Evolutionary conservation across 2,797 vertebrate genomes (phyloP), one percentile per base, ranked within the genome.

Genomic region (Lerista edwardsae): DNA sequence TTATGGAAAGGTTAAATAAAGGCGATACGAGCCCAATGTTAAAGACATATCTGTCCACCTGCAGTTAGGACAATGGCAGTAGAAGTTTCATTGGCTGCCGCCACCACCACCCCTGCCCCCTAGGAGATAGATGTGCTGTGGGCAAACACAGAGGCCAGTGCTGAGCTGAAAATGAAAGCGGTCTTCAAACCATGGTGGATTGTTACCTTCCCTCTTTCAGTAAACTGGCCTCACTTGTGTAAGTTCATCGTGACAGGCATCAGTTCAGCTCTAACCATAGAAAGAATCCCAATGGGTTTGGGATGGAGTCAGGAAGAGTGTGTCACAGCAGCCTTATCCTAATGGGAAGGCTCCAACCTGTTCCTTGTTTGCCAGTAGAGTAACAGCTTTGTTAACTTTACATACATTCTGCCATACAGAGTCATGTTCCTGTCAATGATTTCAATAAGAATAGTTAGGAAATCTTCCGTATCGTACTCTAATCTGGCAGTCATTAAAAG

Each of bases 401-500:
- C n/a, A 44, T 59, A 73, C 34, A 27, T 3, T 34, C 39, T 68
- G 15, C 3, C 39, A 71, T 23, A 25, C 51, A 55, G 51, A 55
- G 10, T 19, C 41, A 4, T 44, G 41, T 55, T 55, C 3, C 51
- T 55, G 19, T 41, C 62, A 86, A 39, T 29, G 82, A 68, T 11
- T 4, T 44, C 1, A 73, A 68, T 1, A 89, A 69, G 6, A 80
- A 87, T 79, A 87, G 79, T 73, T 89, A 84, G 75, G 75, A 83
- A 86, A 87, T 12, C 64, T 82, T 75, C 87, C 80, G 68, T 17
- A 78, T 47, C 36, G 10, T 71, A 39, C 9, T 67, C 44, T 0
- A 90, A 90, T 51, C 84, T 92, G 88, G 88, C 79, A 92, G 80
- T 90, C 93, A 92, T 89, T 84, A 90, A 81, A 94, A 86, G 74